Base-by-base conservation (phyloP, 2,113 vertebrate species). In the Coregonus clupeaformis region DNA sequence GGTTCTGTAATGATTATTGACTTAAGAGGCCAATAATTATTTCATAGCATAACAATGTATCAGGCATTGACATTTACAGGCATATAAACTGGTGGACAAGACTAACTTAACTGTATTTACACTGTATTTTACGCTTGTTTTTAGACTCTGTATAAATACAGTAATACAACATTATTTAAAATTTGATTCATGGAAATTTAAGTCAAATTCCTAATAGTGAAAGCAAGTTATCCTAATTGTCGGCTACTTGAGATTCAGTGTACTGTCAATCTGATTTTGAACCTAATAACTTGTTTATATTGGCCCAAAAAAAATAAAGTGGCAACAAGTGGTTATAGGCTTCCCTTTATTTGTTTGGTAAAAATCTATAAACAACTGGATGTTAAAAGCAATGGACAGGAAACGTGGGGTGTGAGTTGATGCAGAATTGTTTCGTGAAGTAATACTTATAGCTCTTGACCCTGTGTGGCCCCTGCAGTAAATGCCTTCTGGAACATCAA, bases 401-500 rank as follows among this genome's bases (percentile, higher is more conserved):
- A 72, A 24, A 66, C 22, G 42, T 36, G 36, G 49, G n/a, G 55
- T 16, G 27, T 71, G 74, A n/a, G 49, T 49, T 64, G 76, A 73
- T 73, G 14, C 36, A 49, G 82, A 42, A 83, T 82, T 76, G 72
- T 85, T 85, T 87, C 47, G 22, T 6, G 25, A 69, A 45, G 30
- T 18, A 84, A 55, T 74, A 83, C 81, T 72, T 67, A 64, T 57
- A 67, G 76, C 77, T 70, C 72, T 69, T 83, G 82, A 83, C 85
- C 80, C 62, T 5, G 30, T 52, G 13, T 88, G 80, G 88, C 77
- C 85, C 71, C n/a, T 27, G 73, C 49, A 83, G 80, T 88, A 86
- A 87, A 89, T 86, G 69, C 78, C 80, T 85, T 66, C 4, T 67
- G 73, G 68, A 76, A 80, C 78, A 79, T 86, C 75, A 83, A 81